Evolutionary conservation across 2,113 vertebrate genomes (phyloP).

Genomic region (Hippotragus niger): DNA sequence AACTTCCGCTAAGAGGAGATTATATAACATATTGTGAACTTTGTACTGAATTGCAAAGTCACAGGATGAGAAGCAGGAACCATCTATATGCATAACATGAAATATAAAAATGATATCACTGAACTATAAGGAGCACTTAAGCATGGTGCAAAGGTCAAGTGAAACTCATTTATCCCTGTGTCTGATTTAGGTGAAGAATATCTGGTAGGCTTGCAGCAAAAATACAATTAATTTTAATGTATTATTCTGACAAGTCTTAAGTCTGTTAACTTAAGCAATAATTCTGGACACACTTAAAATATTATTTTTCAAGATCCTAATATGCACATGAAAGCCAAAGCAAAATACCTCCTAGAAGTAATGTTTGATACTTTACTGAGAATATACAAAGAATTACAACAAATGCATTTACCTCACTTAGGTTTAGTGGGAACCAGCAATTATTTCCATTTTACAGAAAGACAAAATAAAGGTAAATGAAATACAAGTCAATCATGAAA

Average conservation of each 20-base stretch:
- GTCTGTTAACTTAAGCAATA: background rate
- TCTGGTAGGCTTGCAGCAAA: background rate
- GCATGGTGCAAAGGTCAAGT: background rate
- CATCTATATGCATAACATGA: background rate
- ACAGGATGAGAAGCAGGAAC: background rate
- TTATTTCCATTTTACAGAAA: constrained; percentile 21
- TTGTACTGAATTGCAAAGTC: background rate
- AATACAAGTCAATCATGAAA: background rate
- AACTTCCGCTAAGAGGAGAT: background rate
- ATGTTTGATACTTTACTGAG: background rate
- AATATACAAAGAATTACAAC: background rate
- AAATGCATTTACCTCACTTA: background rate
- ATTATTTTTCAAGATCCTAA: constrained; percentile 4
- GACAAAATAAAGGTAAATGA: background rate
- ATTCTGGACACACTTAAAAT: background rate
- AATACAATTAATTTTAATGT: constrained; percentile 15
- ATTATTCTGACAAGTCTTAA: background rate
- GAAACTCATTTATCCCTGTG: background rate
- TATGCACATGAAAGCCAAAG: background rate
- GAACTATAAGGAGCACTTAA: background rate
- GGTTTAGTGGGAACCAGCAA: background rate
- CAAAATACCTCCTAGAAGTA: background rate
- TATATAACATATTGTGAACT: background rate
- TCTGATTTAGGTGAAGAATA: background rate
- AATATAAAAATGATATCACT: background rate